A percentile compares a stretch with the other conserved stretches of the same genome.
Conservation (phyloP, 2,888 invertebrate genomes). For the Chymomyza caudatula region DNA sequence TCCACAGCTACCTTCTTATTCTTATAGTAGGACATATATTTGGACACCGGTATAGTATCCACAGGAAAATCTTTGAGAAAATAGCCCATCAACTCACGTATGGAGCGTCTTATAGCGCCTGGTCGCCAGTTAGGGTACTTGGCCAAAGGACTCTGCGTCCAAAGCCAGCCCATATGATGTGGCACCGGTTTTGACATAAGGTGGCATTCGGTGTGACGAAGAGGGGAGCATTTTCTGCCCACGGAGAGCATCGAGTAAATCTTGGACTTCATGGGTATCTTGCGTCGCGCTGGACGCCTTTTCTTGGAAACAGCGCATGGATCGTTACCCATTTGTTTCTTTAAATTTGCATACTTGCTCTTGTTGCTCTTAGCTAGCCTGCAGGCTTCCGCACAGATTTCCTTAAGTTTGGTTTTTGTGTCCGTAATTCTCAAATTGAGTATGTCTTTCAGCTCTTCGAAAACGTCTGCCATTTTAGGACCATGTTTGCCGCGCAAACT, state of each 20-base stretch:
- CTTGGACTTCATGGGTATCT: conserved; percentile 22
- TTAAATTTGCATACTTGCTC: conserved; percentile 2
- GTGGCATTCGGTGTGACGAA: conserved; percentile 78
- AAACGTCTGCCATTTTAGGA: conserved; percentile 62
- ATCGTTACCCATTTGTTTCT: not conserved
- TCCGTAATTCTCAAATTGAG: conserved; percentile 30
- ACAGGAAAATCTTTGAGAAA: conserved; percentile 75
- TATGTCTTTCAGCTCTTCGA: conserved; percentile 66
- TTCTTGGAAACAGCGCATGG: not conserved
- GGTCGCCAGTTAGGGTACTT: conserved; percentile 74
- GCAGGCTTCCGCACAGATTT: conserved; percentile 55
- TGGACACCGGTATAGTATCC: conserved; percentile 71
- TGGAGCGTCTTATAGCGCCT: conserved; percentile 74
- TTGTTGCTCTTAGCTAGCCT: conserved; percentile 21
- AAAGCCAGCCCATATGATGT: conserved; percentile 84
- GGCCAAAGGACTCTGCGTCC: conserved; percentile 78
- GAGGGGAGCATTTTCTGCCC: too few relatives aligned
- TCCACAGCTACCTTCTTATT: conserved; percentile 53
- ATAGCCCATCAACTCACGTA: conserved; percentile 75
- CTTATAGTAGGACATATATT: conserved; percentile 57
- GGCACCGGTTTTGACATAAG: conserved; percentile 81
- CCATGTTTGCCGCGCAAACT: conserved; percentile 24
- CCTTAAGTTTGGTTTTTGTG: conserved; percentile 16
- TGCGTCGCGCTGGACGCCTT: not conserved
- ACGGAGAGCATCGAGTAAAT: conserved; percentile 30